These are phyloP conservation scores for Philypnodon macrostomus DNA, from an alignment of 2,797 vertebrate species.

Conservation along the genomic window DNA sequence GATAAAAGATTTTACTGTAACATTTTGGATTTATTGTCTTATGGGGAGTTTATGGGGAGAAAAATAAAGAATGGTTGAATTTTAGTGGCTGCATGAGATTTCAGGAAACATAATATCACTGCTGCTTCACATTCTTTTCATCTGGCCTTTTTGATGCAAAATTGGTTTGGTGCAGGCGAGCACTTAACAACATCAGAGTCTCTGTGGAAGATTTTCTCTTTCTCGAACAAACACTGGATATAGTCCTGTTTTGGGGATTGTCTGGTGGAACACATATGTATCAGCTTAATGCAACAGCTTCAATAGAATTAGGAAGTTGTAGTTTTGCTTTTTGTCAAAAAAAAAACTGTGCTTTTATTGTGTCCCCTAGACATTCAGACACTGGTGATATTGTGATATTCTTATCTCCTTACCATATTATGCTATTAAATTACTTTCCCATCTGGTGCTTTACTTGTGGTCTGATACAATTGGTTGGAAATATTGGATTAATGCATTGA, in stretches of 20 bases:
- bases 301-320: conserved; percentile 14
- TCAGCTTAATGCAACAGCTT: conserved; percentile 31
- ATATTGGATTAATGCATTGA: too few relatives aligned
- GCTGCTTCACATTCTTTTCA: conserved; percentile 63
- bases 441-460: too few relatives aligned
- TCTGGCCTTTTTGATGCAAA: conserved; percentile 66
- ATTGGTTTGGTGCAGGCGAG: conserved; percentile 58
- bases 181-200: conserved; percentile 61
- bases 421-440: too few relatives aligned
- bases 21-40: conserved; percentile 23
- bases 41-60: conserved; percentile 19
- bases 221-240: conserved; percentile 22
- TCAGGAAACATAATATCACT: conserved; percentile 53
- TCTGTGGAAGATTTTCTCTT: conserved; percentile 41
- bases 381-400: too few relatives aligned
- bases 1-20: conserved; percentile 16
- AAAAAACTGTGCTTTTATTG: too few relatives aligned
- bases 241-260: conserved; percentile 23
- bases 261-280: conserved; percentile 22
- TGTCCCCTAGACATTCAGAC: too few relatives aligned
- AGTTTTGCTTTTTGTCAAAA: too few relatives aligned
- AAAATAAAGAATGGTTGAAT: conserved; percentile 27
- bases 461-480: too few relatives aligned
- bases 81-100: conserved; percentile 39
- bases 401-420: too few relatives aligned